phyloP scores from a whole-genome alignment of 2,797 vertebrate species.

The Lepidocolaptes lacrymiger region DNA sequence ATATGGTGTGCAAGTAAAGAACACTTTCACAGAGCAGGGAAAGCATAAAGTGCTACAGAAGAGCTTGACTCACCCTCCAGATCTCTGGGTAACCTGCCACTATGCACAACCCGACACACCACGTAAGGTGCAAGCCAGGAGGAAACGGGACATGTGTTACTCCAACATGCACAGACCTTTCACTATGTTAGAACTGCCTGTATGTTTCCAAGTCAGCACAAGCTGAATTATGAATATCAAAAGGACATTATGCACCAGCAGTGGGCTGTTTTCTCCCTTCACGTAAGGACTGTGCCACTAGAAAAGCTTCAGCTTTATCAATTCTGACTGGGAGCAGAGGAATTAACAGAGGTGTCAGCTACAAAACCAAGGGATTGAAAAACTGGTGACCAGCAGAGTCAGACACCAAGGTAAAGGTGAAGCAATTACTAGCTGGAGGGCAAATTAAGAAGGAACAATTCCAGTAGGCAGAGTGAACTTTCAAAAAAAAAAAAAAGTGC shows the following conservation, averaged over 20 bases:
- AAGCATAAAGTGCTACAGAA: neutral
- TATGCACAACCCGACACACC: neutral
- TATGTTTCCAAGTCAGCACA: neutral
- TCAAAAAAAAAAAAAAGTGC: neutral
- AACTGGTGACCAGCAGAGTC: neutral
- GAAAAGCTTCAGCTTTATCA: neutral
- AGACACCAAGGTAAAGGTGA: neutral
- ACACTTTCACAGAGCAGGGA: neutral
- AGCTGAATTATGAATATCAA: neutral
- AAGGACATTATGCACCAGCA: neutral
- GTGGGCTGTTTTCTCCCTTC: neutral
- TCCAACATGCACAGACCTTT: neutral
- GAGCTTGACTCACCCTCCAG: neutral
- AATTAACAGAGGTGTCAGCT: neutral
- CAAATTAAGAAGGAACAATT: neutral
- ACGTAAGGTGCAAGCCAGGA: rapidly evolving
- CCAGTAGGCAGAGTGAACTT: neutral
- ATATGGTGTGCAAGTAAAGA: neutral
- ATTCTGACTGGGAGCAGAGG: neutral
- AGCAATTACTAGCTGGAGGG: neutral
- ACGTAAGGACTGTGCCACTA: neutral
- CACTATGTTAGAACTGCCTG: neutral
- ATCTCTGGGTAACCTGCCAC: neutral
- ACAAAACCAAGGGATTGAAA: neutral
- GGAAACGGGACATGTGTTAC: neutral